Conservation (phyloP, 2,888 invertebrate species). For the Cosmia pyralina region DNA sequence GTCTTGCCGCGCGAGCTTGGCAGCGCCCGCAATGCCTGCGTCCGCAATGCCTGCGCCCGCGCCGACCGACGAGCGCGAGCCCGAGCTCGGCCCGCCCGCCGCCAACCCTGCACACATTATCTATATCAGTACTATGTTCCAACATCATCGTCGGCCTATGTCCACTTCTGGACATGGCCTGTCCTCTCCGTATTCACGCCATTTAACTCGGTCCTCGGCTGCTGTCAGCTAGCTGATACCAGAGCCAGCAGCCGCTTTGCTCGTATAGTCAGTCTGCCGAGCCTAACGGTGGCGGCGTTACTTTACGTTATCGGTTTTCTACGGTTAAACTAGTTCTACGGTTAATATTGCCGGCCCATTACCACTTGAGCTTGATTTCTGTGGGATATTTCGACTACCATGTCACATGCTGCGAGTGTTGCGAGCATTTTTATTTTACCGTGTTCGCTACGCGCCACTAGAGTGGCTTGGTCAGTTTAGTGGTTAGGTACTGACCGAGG, state of each 20-base stretch:
- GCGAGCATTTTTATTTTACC: no score
- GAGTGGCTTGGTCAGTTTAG: no score
- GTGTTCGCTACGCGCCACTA: background rate
- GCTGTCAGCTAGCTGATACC: background rate
- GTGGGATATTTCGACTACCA: background rate
- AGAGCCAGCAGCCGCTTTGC: background rate
- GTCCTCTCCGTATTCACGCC: no score
- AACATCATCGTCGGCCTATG: background rate
- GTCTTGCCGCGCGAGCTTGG: constrained; percentile 55
- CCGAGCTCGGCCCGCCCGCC: background rate
- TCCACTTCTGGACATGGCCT: background rate
- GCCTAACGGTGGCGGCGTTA: background rate
- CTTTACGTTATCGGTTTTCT: background rate
- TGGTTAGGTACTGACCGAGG: background rate
- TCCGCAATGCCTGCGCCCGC: constrained; percentile 18
- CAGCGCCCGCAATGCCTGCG: constrained; percentile 25
- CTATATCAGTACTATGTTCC: background rate
- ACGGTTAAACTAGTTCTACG: background rate
- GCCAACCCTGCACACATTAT: background rate
- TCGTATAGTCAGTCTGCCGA: background rate
- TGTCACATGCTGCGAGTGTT: background rate
- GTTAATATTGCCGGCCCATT: background rate
- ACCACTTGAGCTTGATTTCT: background rate
- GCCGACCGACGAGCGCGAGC: background rate
- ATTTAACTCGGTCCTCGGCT: background rate